phyloP scores from a whole-genome alignment of 1,140 invertebrate genomes.

The Triops longicaudatus region DNA sequence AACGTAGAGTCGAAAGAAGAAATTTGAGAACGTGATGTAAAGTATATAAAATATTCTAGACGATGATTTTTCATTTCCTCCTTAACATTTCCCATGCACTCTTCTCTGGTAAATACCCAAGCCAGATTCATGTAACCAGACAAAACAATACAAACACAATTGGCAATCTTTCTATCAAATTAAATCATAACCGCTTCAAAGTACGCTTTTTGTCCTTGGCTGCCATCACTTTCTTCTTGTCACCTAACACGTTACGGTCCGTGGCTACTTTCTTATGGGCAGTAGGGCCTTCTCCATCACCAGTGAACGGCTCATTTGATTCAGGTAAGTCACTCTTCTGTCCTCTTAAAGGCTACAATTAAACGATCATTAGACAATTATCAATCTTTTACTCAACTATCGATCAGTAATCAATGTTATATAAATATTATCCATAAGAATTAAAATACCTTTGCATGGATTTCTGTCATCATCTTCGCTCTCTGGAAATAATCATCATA shows the following conservation, averaged over 20 bases:
- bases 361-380: background rate
- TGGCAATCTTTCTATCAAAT: background rate
- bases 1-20: background rate
- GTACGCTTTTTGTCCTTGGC: conserved; percentile 78
- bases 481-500: conserved; percentile 84
- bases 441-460: conserved; percentile 64
- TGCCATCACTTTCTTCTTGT: conserved; percentile 61
- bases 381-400: no score
- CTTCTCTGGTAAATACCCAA: background rate
- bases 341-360: conserved; percentile 28
- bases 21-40: background rate
- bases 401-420: no score
- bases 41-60: background rate
- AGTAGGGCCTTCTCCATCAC: conserved; percentile 53
- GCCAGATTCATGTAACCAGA: conserved; percentile 8
- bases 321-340: conserved; percentile 29
- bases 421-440: no score
- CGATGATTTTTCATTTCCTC: background rate
- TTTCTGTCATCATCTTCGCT: conserved; percentile 90
- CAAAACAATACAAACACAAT: conserved; percentile 3
- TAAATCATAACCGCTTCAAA: conserved; percentile 72
- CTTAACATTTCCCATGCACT: background rate
- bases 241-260: conserved; percentile 65
- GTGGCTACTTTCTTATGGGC: conserved; percentile 69
- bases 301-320: conserved; percentile 12